phyloP scores from a whole-genome alignment of 2,888 invertebrate genomes.

The Reticulitermes lucifugus region DNA sequence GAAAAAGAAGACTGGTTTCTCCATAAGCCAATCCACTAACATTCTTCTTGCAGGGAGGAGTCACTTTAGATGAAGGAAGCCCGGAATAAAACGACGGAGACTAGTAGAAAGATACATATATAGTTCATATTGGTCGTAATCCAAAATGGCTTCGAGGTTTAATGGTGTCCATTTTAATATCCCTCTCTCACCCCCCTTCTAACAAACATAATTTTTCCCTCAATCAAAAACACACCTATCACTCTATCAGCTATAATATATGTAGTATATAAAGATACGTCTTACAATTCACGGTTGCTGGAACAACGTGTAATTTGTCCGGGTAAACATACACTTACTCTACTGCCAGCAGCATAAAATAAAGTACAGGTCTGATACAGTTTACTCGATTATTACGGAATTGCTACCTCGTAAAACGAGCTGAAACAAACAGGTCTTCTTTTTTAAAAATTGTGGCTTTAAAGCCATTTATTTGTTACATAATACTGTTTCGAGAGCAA shows the following conservation, averaged over 20 bases:
- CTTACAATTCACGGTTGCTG: neutral
- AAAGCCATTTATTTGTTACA: neutral
- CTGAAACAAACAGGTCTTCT: constrained; percentile 24
- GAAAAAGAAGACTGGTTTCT: constrained; percentile 45
- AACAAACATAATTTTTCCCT: neutral
- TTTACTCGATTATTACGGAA: constrained; percentile 27
- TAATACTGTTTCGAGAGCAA: neutral
- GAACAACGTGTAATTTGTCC: constrained; percentile 39
- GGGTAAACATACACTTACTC: constrained; percentile 39
- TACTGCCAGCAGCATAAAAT: constrained; percentile 12
- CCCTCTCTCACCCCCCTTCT: neutral
- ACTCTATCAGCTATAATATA: constrained; percentile 40
- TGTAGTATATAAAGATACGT: constrained; percentile 4
- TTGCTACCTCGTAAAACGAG: constrained; percentile 32
- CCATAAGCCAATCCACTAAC: constrained; percentile 49
- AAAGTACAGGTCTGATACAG: constrained; percentile 6
- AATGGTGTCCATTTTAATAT: constrained; percentile 16
- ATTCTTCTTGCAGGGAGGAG: constrained; percentile 45
- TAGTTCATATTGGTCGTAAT: constrained; percentile 23
- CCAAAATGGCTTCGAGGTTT: constrained; percentile 29
- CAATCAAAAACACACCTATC: constrained; percentile 45
- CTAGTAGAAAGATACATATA: constrained; percentile 14
- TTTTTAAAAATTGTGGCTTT: neutral
- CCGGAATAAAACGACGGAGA: constrained; percentile 12
- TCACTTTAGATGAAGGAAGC: neutral